A percentile compares a stretch with the other conserved stretches of the same genome.
These are phyloP conservation scores for Cecropterus lyciades DNA, from an alignment of 1,140 invertebrate genomes.

Conservation along the genomic window DNA sequence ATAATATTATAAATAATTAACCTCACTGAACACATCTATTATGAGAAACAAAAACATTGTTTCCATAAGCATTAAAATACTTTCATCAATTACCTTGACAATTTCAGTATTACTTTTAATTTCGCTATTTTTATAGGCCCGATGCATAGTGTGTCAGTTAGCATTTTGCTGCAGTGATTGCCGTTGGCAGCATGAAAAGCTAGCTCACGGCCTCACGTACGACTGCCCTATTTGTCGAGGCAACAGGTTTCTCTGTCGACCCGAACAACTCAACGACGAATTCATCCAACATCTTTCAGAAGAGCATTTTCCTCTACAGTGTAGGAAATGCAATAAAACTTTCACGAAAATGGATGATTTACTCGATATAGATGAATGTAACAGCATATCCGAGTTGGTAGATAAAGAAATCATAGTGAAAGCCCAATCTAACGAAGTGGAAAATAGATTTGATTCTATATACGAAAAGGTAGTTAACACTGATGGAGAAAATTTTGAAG, in stretches of 20 bases:
- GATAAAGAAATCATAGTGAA: slow-evolving; percentile 46
- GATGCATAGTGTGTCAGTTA: slow-evolving; percentile 75
- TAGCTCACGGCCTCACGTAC: slow-evolving; percentile 64
- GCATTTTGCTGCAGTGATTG: slow-evolving; percentile 77
- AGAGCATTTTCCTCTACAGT: slow-evolving; percentile 72
- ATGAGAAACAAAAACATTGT: too few relatives aligned
- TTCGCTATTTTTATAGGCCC: slow-evolving; percentile 56
- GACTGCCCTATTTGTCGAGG: slow-evolving; percentile 77
- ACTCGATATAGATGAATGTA: slow-evolving; percentile 63
- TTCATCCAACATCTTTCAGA: slow-evolving; percentile 67
- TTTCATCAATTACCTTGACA: too few relatives aligned
- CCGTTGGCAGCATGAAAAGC: slow-evolving; percentile 71
- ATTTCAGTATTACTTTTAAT: neutral
- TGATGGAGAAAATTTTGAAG: slow-evolving; percentile 62
- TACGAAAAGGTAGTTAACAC: slow-evolving; percentile 60
- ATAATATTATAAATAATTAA: too few relatives aligned
- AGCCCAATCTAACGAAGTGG: slow-evolving; percentile 47
- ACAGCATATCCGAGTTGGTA: slow-evolving; percentile 67
- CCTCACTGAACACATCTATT: too few relatives aligned
- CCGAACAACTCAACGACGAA: slow-evolving; percentile 54
- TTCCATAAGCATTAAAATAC: too few relatives aligned
- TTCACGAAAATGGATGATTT: slow-evolving; percentile 75
- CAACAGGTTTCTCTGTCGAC: slow-evolving; percentile 57
- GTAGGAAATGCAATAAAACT: slow-evolving; percentile 69
- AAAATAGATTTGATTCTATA: slow-evolving; percentile 70